These are phyloP conservation scores for Phyllotreta cruciferae DNA, from an alignment of 2,888 invertebrate genomes.

Conservation along the genomic window DNA sequence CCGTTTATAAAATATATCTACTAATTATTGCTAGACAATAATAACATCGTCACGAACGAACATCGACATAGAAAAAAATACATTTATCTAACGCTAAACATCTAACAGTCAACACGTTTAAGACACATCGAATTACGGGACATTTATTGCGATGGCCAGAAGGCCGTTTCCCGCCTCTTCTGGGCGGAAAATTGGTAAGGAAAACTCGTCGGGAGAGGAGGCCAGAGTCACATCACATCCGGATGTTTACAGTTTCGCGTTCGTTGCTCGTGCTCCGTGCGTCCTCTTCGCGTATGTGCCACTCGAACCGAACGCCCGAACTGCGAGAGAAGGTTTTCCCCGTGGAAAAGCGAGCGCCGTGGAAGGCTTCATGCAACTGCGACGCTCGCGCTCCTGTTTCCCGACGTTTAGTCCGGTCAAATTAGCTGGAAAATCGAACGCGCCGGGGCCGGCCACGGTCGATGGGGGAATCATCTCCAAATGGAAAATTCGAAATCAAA, in stretches of 20 bases:
- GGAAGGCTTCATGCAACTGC: constrained; percentile 53
- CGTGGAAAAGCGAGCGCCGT: constrained; percentile 55
- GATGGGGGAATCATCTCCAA: too few relatives aligned
- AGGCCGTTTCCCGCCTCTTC: constrained; percentile 12
- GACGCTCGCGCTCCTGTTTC: constrained; percentile 10
- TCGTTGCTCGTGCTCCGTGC: constrained; percentile 23
- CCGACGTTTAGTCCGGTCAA: constrained; percentile 22
- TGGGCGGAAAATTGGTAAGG: constrained; percentile 33
- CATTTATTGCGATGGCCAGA: not conserved
- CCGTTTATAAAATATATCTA: not conserved
- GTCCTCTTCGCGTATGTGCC: constrained; percentile 41
- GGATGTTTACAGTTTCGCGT: constrained; percentile 18
- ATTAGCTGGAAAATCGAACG: constrained; percentile 21
- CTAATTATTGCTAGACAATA: constrained; percentile 30
- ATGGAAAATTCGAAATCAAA: too few relatives aligned
- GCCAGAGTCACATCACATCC: constrained; percentile 6
- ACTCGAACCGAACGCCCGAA: constrained; percentile 52
- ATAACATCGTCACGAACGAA: constrained; percentile 15
- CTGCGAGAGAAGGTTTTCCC: constrained; percentile 49
- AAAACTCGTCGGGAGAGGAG: constrained; percentile 20
- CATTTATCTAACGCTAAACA: constrained; percentile 32
- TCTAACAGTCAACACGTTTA: constrained; percentile 34
- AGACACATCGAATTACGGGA: constrained; percentile 35
- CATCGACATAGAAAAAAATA: constrained; percentile 35
- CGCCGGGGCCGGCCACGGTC: not conserved